Evolutionary conservation across 1,140 invertebrate genomes (phyloP).

Genomic region (Anastrepha obliqua): DNA sequence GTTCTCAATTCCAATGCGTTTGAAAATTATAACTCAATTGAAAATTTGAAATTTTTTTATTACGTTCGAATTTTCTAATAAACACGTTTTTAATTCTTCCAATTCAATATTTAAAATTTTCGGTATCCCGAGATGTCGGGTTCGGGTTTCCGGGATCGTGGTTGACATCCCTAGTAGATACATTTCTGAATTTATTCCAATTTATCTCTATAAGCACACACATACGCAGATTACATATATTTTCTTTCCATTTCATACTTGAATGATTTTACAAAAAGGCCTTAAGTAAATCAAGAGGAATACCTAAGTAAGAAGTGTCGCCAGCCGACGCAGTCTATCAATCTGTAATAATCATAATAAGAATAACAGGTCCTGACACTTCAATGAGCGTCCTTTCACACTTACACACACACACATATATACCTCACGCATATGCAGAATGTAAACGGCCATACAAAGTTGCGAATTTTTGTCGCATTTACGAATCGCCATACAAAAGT

Average conservation of each 20-base stretch:
- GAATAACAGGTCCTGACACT: constrained; percentile 27
- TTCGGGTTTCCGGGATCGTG: too few species aligned
- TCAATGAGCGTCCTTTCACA: background rate
- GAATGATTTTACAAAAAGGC: constrained; percentile 3
- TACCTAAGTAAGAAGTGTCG: background rate
- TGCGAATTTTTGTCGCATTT: constrained; percentile 39
- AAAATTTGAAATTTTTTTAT: too few species aligned
- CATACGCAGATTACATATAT: background rate
- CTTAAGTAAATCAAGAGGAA: background rate
- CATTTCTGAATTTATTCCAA: background rate
- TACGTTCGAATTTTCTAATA: too few species aligned
- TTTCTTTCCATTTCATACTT: constrained; percentile 27
- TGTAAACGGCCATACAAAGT: background rate
- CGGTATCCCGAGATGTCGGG: too few species aligned
- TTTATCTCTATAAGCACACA: background rate
- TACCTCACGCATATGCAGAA: background rate
- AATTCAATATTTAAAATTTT: too few species aligned
- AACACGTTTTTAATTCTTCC: too few species aligned
- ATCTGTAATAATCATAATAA: background rate
- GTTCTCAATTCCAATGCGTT: too few species aligned
- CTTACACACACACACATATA: background rate
- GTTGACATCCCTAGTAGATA: too few species aligned
- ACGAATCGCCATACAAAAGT: constrained; percentile 22
- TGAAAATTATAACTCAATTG: too few species aligned
- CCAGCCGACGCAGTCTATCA: background rate